A percentile compares a stretch with the other conserved stretches of the same genome.
Conservation (phyloP, 2,888 invertebrate species). For the Coelogynopora nodosa region DNA sequence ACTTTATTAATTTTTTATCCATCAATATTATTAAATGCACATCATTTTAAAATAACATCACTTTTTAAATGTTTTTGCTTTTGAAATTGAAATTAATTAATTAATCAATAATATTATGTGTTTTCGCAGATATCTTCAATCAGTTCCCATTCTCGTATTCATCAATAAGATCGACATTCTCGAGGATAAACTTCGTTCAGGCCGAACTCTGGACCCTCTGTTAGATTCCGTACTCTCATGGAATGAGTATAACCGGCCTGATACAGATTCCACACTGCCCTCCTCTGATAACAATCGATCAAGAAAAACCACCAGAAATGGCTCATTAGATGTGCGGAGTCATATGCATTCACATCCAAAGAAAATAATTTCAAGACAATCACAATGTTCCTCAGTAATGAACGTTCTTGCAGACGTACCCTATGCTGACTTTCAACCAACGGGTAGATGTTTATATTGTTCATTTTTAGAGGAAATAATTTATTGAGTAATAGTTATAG, state of each 20-base stretch:
- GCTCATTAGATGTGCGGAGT: background rate
- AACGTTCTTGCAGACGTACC: background rate
- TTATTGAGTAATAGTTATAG: too few species aligned
- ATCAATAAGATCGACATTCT: conserved; percentile 78
- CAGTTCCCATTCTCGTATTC: conserved; percentile 75
- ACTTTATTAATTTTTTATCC: background rate
- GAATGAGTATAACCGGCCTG: background rate
- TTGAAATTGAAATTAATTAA: background rate
- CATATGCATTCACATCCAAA: background rate
- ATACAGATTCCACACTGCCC: background rate
- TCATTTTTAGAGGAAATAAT: too few species aligned
- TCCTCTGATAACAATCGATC: background rate
- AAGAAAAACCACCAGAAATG: background rate
- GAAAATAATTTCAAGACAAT: background rate
- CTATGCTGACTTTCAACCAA: background rate
- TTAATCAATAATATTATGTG: background rate
- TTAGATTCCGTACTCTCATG: background rate
- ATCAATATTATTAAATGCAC: too few species aligned
- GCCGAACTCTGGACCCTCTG: conserved; percentile 53
- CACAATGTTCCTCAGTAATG: background rate
- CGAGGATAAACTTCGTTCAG: conserved; percentile 70
- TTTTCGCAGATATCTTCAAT: conserved; percentile 69
- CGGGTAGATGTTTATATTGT: background rate
- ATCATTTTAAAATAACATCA: too few species aligned
- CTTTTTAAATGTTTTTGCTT: too few species aligned